Evolutionary conservation across 30 jellyfish, hydroid and myxozoan genomes (phyloP), one percentile per base, ranked within the genome.

Genomic region (Aurelia aurita complex sp. Pacific): DNA sequence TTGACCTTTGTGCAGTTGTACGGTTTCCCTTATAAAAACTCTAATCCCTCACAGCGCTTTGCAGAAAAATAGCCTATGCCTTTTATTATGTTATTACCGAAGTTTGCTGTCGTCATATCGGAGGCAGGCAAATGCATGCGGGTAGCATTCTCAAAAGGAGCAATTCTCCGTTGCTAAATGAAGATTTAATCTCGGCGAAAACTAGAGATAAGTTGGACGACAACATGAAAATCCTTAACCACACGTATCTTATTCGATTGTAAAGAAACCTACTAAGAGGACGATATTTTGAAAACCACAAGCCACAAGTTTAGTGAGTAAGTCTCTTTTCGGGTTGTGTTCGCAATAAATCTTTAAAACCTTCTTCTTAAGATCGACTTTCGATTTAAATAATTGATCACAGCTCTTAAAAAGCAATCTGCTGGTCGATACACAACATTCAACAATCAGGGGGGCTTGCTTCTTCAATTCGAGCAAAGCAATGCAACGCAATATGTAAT

Each of bases 331-430:
- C 76, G 86, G 77, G 80, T 80, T 12, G 86, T 67, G 86, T 62
- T 83, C 74, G 82, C 86, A 83, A 77, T 83, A 35, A 83, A 83
- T 83, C 64, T 86, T 86, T 86, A 76, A 86, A 76, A 64, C 53
- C 43, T 42, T 57, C 69, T 69, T 77, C 76, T 72, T 86, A 63
- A 77, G 90, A 74, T 69, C 88, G 84, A 86, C 96, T 64, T 77
- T 34, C 23, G 79, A 36, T 38, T 64, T 86, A n/a, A 77, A 86
- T 86, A n/a, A 67, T 86, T 86, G 23, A 86, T 63, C 32, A 57
- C 19, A 57, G 75, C 88, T 86, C 83, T 77, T 86, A 75, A 86
- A 71, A 77, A 43, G 96, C 77, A 77, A 77, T 76, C 96, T 71
- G 86, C 92, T 35, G 69, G 53, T 46, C 70, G 63, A 65, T 18